phyloP scores from a whole-genome alignment of 2,113 vertebrate genomes.

The Corythoichthys haematopterus region DNA sequence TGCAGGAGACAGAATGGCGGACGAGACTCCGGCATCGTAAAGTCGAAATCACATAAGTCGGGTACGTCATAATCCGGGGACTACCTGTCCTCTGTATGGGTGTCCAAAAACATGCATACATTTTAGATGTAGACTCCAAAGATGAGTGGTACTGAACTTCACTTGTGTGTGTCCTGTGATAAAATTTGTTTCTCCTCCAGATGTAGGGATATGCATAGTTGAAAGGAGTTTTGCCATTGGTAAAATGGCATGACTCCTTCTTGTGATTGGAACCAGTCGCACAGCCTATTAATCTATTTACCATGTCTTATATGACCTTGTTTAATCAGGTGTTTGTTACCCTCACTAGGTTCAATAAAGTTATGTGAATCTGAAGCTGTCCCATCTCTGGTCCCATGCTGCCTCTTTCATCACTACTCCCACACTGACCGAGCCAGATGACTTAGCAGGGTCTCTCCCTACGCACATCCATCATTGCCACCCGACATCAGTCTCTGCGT shows the following conservation, averaged over 20 bases:
- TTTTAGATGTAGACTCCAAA: too few species aligned
- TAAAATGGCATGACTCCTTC: background rate
- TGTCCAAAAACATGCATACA: too few species aligned
- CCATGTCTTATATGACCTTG: background rate
- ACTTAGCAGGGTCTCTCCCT: constrained; percentile 42
- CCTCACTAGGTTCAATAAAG: background rate
- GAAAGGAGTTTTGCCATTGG: too few species aligned
- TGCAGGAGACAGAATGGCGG: too few species aligned
- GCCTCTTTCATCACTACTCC: constrained; percentile 29
- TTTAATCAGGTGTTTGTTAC: background rate
- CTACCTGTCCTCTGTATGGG: too few species aligned
- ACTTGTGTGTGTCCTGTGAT: too few species aligned
- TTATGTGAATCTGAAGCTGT: background rate
- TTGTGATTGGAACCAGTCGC: background rate
- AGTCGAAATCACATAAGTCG: too few species aligned
- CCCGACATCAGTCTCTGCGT: constrained; percentile 48
- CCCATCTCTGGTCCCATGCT: constrained; percentile 3
- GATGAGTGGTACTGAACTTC: too few species aligned
- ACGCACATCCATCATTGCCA: constrained; percentile 50
- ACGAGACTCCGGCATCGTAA: too few species aligned
- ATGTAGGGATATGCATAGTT: too few species aligned
- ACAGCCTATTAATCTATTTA: background rate
- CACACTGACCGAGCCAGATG: constrained; percentile 34
- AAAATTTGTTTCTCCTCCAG: too few species aligned
- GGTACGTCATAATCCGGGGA: too few species aligned